Percentiles rank a stretch among this genome's conserved stretches.
Conservation (phyloP, 2,888 invertebrate species). For the Pharmacophagus antenor region DNA sequence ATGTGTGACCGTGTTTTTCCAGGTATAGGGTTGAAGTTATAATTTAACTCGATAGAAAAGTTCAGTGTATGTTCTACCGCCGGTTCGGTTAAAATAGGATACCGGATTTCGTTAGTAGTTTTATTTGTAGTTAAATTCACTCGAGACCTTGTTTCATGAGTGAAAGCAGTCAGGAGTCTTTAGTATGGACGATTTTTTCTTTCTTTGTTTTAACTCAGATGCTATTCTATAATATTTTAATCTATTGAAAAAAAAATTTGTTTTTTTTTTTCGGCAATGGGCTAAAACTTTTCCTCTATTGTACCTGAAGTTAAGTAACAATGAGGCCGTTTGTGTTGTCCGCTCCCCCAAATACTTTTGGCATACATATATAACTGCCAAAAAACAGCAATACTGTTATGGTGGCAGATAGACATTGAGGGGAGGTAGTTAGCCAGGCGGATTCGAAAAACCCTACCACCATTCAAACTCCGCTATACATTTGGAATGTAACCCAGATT, state of each 20-base stretch:
- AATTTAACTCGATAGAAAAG: constrained; percentile 18
- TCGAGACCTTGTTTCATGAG: constrained; percentile 16
- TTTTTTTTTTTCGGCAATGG: background rate
- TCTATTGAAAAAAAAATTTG: background rate
- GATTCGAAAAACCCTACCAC: no score
- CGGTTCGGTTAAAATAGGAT: constrained; percentile 21
- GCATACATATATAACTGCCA: no score
- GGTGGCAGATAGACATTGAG: no score
- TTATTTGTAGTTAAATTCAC: constrained; percentile 26
- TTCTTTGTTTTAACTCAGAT: background rate
- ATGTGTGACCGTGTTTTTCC: constrained; percentile 22
- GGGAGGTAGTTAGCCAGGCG: no score
- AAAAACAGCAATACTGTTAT: no score
- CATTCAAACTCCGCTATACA: no score
- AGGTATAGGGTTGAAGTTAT: constrained; percentile 23
- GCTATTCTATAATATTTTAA: constrained; percentile 3
- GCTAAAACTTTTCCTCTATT: background rate
- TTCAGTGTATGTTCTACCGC: constrained; percentile 19
- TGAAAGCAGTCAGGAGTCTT: constrained; percentile 21
- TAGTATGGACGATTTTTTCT: background rate
- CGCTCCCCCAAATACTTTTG: no score
- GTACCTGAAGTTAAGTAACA: no score
- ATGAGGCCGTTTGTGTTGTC: no score
- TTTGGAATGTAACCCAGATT: no score
- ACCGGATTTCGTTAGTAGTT: constrained; percentile 6